These are phyloP conservation scores for Eristalis pertinax DNA, from an alignment of 2,888 invertebrate species.

Conservation along the genomic window DNA sequence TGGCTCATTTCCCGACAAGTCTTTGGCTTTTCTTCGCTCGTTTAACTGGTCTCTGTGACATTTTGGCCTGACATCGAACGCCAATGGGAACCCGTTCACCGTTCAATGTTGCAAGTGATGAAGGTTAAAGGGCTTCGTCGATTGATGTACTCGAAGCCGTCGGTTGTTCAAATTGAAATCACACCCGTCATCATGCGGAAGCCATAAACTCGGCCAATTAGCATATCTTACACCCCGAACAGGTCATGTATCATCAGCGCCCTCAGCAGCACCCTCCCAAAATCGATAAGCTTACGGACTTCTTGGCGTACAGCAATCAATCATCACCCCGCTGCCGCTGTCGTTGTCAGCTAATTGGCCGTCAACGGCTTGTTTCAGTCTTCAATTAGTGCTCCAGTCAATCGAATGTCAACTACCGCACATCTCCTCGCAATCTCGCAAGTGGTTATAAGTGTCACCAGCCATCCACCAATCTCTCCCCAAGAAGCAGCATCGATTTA, in stretches of 20 bases:
- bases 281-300: neutral
- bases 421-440: constrained; percentile 17
- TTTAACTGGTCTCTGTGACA: neutral
- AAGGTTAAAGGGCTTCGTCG: neutral
- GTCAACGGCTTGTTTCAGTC: constrained; percentile 40
- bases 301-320: neutral
- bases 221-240: neutral
- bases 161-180: neutral
- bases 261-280: neutral
- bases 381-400: constrained; percentile 57
- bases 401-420: constrained; percentile 37
- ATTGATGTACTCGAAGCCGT: neutral
- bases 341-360: constrained; percentile 37
- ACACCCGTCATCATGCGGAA: neutral
- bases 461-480: neutral
- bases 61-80: neutral
- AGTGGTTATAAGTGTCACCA: constrained; percentile 10
- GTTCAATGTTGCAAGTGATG: neutral
- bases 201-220: neutral
- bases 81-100: neutral
- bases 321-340: neutral
- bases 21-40: neutral
- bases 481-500: constrained; percentile 32
- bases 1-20: neutral
- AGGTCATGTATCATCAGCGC: neutral